Base-by-base conservation (phyloP, 2,113 vertebrate genomes). In the Tragulus kanchil region DNA sequence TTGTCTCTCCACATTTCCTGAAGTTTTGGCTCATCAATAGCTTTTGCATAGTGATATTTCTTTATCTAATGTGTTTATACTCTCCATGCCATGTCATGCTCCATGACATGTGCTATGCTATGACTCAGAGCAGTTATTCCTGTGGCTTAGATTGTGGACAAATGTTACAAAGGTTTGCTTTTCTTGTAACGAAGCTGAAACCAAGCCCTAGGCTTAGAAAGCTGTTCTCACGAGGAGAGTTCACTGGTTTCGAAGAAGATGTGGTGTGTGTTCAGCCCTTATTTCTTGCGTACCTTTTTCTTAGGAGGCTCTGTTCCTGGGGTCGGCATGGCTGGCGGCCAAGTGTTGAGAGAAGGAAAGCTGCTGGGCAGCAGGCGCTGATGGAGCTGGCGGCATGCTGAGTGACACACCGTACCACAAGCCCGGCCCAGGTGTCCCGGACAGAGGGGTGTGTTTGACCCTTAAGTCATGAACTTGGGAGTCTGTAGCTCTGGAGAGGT, bases 271-370 rank as follows among this genome's bases (percentile, higher is more conserved):
- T 69, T 6, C 54, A 65, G 81, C 52, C 56, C 50, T 94, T 50
- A 13, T 25, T 87, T 78, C 52, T 36, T n/a, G 23, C 50, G 42
- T 54, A 59, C 90, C 83, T 94, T 98, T 97, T 97, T 91, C 97
- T 97, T 93, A 85, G 89, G 93, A 61, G 84, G 88, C 71, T 83
- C 93, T 52, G 89, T 64, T 97, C 98, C 97, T 45, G 62, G 96
- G 52, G 62, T 96, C 86, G 0, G 3, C 92, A 71, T 26, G 78
- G 95, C 94, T 82, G 96, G 90, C 93, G 97, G 97, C 94, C 97
- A 96, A 94, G 98, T 90, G 97, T 88, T 97, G 98, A 98, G 96
- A 98, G 97, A 98, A 96, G 96, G 94, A 85, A 98, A 97, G 97
- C 97, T 95, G 92, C 98, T 97, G 97, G 83, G 93, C 5, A 67